Base-by-base conservation (phyloP, 2,888 invertebrate species). In the Drepanosiphum platanoidis region DNA sequence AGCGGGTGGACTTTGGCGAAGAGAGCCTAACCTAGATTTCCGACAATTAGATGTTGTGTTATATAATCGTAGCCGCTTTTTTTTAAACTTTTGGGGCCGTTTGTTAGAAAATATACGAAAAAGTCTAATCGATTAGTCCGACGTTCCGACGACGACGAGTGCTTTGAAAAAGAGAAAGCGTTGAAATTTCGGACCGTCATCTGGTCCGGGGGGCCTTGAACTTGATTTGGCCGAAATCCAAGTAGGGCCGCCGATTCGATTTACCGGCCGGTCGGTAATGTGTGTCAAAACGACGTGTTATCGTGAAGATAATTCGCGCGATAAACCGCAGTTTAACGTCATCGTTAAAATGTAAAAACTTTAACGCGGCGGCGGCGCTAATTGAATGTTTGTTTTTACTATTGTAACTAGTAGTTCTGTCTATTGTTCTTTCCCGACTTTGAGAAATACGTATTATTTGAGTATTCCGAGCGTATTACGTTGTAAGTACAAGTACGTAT, bases 121-220 rank as follows among this genome's bases (percentile, higher is more conserved):
- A 22, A 22, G 22, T 8, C 52, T 3, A 52, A 52, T 52, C 22
- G 22, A 52, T 52, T 52, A 18, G 22, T 52, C 52, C 22, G 52
- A 46, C 18, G 13, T 46, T 18, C 4, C 1, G 46, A 42, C 18
- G n/a, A 46, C 42, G 27, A 32, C n/a, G n/a, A n/a, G n/a, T 22
- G 30, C n/a, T 78, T 32, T 11, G n/a, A n/a, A 78, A 78, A 78
- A 78, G 64, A 78, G 78, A 78, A 78, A 78, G 78, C 78, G 42
- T 39, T 39, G 4, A 58, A 36, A 27, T 61, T n/a, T 61, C 27
- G 9, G 22, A 27, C n/a, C 9, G 61, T 77, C 27, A n/a, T n/a
- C n/a, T n/a, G n/a, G n/a, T n/a, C 27, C 9, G 22, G 18, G 34
- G 64, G 68, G 46, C 83, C 83, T 84, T 84, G 83, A 84, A 84